Percentiles rank a stretch among this genome's conserved stretches.
Evolutionary conservation across 2,888 invertebrate genomes (phyloP).

Genomic region (Ischnura elegans): DNA sequence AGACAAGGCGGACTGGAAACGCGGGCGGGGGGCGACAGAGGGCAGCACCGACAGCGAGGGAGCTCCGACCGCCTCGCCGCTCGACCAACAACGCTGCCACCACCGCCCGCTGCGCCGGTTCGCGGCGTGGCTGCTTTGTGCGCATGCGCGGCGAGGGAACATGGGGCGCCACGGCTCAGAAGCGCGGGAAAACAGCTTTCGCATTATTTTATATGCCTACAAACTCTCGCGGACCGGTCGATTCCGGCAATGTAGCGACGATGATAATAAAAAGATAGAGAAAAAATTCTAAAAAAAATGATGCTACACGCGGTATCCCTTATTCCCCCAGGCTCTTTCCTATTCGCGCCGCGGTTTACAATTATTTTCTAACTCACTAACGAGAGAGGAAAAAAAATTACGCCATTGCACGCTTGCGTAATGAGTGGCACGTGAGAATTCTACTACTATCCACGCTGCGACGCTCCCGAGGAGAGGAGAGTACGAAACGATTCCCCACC

Average conservation of each 20-base stretch:
- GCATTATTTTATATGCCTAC: constrained; percentile 31
- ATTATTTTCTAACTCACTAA: too few relatives aligned
- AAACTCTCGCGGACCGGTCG: constrained; percentile 13
- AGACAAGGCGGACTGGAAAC: not conserved
- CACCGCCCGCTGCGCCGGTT: not conserved
- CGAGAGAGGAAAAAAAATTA: too few relatives aligned
- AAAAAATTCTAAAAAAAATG: not conserved
- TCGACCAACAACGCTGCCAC: constrained; percentile 5
- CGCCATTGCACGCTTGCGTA: not conserved
- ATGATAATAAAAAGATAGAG: not conserved
- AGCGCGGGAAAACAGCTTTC: constrained; percentile 54
- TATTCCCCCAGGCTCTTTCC: not conserved
- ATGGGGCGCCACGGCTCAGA: constrained; percentile 52
- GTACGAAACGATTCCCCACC: not conserved
- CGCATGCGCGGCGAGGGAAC: constrained; percentile 18
- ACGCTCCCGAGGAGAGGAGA: not conserved
- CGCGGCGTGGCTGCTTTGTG: not conserved
- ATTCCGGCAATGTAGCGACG: constrained; percentile 32
- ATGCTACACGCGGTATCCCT: not conserved
- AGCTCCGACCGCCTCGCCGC: not conserved
- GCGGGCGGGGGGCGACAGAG: constrained; percentile 5
- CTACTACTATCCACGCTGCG: not conserved
- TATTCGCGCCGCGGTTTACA: too few relatives aligned
- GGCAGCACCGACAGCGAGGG: constrained; percentile 37
- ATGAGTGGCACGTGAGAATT: not conserved